Evolutionary conservation across 2,797 vertebrate genomes (phyloP).

Genomic region (Catharus ustulatus): DNA sequence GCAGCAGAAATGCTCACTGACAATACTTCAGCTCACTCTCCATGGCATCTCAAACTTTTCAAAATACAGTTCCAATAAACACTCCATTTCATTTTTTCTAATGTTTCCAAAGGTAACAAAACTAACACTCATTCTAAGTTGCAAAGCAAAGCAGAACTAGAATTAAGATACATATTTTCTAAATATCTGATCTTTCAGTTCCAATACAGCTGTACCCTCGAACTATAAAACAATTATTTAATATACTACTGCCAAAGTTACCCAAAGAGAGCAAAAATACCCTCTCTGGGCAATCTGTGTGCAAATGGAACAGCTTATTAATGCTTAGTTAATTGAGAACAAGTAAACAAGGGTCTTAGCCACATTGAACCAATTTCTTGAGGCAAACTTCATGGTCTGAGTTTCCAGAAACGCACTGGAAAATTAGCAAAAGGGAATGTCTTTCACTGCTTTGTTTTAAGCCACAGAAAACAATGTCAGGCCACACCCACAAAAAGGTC

Average conservation of each 20-base stretch:
- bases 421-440: slow-evolving; percentile 60
- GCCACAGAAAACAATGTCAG: slow-evolving; percentile 61
- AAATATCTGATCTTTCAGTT: slow-evolving; percentile 22
- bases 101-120: slow-evolving; percentile 9
- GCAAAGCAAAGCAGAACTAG: not conserved
- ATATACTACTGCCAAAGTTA: slow-evolving; percentile 55
- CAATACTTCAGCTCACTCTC: not conserved
- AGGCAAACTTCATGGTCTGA: slow-evolving; percentile 68
- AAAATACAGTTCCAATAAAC: not conserved
- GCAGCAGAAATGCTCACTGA: not conserved
- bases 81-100: not conserved
- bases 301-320: slow-evolving; percentile 71
- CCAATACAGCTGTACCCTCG: not conserved
- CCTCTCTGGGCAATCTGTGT: slow-evolving; percentile 56
- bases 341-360: slow-evolving; percentile 63
- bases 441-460: slow-evolving; percentile 61
- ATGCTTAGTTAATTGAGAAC: slow-evolving; percentile 70
- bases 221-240: slow-evolving; percentile 40
- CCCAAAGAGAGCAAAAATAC: slow-evolving; percentile 63
- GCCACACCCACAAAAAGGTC: slow-evolving; percentile 18
- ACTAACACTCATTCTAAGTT: not conserved
- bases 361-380: slow-evolving; percentile 67
- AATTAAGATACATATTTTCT: not conserved
- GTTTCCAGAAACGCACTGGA: slow-evolving; percentile 73
- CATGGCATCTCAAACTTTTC: not conserved